Percentiles rank a stretch among this genome's conserved stretches.
Evolutionary conservation across 2,888 invertebrate genomes (phyloP).

Genomic region (Ornithoptera alexandrae): DNA sequence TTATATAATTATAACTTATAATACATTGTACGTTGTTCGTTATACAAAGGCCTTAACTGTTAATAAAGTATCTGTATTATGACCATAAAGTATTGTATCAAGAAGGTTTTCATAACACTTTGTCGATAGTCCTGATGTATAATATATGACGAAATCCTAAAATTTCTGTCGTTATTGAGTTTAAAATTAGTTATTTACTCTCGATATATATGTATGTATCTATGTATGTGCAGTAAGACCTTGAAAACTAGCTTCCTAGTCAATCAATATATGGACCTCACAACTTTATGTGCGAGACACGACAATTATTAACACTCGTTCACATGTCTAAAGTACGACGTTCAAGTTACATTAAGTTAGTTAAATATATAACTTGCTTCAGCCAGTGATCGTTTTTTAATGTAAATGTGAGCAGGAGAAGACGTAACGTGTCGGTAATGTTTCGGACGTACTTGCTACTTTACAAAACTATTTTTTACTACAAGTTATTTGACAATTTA

Average conservation of each 20-base stretch:
- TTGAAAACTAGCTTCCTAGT: constrained; percentile 9
- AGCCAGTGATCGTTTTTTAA: constrained; percentile 13
- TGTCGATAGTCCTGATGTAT: no score
- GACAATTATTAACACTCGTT: constrained; percentile 11
- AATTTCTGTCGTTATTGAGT: no score
- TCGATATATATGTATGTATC: no score
- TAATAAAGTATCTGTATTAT: no score
- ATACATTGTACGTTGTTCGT: no score
- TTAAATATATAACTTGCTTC: constrained; percentile 1
- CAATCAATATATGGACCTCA: neutral
- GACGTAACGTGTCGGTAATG: neutral
- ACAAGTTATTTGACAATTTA: no score
- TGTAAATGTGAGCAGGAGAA: neutral
- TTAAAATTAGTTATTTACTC: no score
- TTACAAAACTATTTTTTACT: neutral
- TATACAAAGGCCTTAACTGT: no score
- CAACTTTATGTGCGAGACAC: constrained; percentile 1
- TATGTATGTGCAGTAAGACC: neutral
- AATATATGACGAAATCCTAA: no score
- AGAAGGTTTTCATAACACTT: no score
- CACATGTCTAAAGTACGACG: constrained; percentile 3
- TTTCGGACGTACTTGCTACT: neutral
- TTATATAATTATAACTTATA: no score
- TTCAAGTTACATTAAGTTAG: neutral
- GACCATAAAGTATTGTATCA: no score